Evolutionary conservation across 2,113 vertebrate species (phyloP), one percentile per base, ranked within the genome.

Genomic region (Riparia riparia): DNA sequence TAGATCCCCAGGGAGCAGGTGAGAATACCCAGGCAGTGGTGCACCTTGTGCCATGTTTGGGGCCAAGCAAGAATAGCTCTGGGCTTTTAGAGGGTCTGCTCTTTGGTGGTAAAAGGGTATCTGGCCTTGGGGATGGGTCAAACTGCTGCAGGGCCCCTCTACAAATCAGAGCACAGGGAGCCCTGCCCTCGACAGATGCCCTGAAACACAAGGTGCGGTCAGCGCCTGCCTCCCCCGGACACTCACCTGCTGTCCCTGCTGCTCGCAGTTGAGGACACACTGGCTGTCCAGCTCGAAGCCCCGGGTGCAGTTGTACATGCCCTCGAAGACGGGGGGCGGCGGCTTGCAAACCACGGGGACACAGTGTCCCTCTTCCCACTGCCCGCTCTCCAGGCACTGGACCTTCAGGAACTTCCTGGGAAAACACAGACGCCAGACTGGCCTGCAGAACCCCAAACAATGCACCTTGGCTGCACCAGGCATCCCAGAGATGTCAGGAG

Each of bases 281-380:
- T 97, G 90, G 80, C 98, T 99, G 97, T 98, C 96, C 61, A 99
- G 98, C 95, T 98, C 86, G 28, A 99, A 98, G 89, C 98, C 98
- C 26, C 97, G 98, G 91, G 98, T 99, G 93, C 99, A 99, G 92
- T 97, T 98, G 94, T 99, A 99, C 99, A 99, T 99, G 92, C 99
- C 99, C 85, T 99, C 98, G 10, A 99, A 99, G 32, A 99, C 97
- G 0, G 98, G 98, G 8, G 98, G 98, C 0, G 98, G 97, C 1
- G 98, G 95, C n/a, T 98, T 97, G 13, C 99, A 99, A 28, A 98
- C 96, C 87, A 99, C 98, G 0, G 99, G 99, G 47, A 98, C 53
- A 9, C 99, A 99, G 76, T 19, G 97, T 2, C 98, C 98, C 53
- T 98, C 97, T 74, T 99, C 98, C 99, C 99, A 99, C 71, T 96